These are phyloP conservation scores for Psilopsiagon aymara DNA, from an alignment of 2,113 vertebrate species.

Conservation along the genomic window DNA sequence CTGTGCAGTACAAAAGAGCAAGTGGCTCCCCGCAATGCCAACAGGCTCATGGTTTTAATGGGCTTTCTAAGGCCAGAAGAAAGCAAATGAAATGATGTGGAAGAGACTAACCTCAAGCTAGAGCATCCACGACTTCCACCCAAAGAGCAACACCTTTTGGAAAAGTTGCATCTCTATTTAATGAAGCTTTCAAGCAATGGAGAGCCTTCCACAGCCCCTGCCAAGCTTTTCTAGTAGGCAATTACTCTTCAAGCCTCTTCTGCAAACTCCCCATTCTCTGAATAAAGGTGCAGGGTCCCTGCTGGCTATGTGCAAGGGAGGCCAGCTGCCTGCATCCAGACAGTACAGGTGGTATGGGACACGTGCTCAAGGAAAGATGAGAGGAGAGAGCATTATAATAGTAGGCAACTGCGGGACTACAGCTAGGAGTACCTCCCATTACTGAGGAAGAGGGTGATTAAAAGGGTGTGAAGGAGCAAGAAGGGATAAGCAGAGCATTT, in stretches of 20 bases:
- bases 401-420: not conserved
- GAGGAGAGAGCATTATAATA: not conserved
- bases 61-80: not conserved
- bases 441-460: not conserved
- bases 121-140: not conserved
- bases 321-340: not conserved
- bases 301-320: not conserved
- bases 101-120: not conserved
- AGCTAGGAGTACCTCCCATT: not conserved
- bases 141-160: not conserved
- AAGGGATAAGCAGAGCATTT: not conserved
- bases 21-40: not conserved
- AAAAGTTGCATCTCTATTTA: not conserved
- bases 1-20: not conserved
- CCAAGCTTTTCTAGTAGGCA: not conserved
- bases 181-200: not conserved
- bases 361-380: rapidly evolving
- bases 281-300: not conserved
- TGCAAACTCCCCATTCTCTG: not conserved
- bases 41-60: not conserved
- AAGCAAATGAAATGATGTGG: not conserved
- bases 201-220: not conserved
- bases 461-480: not conserved
- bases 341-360: not conserved
- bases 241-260: not conserved